These are phyloP conservation scores for Doryteuthis pealeii DNA, from an alignment of 1,140 invertebrate species.

Conservation along the genomic window DNA sequence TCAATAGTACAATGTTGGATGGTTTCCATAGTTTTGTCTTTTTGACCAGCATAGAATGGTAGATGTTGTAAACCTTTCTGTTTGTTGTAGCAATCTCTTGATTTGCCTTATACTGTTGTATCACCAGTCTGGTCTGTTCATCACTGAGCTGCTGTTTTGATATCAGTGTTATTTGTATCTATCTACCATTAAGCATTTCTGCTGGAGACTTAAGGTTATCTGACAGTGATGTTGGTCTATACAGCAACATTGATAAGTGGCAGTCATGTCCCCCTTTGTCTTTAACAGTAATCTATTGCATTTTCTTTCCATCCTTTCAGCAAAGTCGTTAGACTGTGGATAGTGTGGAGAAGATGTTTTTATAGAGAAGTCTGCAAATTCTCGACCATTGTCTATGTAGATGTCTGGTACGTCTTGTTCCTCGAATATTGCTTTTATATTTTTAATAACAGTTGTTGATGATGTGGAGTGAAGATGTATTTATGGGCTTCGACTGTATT, in stretches of 20 bases:
- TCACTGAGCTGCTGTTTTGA: not conserved
- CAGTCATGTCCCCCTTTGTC: constrained; percentile 19
- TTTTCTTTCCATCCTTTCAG: constrained; percentile 20
- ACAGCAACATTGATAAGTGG: constrained; percentile 25
- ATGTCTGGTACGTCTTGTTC: constrained; percentile 18
- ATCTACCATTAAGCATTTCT: not conserved
- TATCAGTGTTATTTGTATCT: not conserved
- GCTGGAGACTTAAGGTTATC: not conserved
- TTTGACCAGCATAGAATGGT: too few species aligned
- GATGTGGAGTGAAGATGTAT: constrained; percentile 4
- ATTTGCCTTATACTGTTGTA: too few species aligned
- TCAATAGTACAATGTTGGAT: too few species aligned
- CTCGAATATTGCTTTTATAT: constrained; percentile 15
- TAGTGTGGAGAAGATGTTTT: constrained; percentile 18
- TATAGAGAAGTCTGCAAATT: constrained; percentile 8
- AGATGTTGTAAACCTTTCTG: too few species aligned
- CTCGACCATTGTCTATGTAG: constrained; percentile 18
- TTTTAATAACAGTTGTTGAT: constrained; percentile 10
- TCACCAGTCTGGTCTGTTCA: too few species aligned
- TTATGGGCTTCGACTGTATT: too few species aligned
- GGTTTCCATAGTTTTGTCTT: too few species aligned
- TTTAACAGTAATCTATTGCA: too few species aligned
- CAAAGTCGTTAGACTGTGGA: constrained; percentile 20
- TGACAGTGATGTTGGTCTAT: constrained; percentile 17
- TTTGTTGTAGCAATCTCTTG: too few species aligned